Evolutionary conservation across 2,113 vertebrate species (phyloP).

Genomic region (Pica pica): DNA sequence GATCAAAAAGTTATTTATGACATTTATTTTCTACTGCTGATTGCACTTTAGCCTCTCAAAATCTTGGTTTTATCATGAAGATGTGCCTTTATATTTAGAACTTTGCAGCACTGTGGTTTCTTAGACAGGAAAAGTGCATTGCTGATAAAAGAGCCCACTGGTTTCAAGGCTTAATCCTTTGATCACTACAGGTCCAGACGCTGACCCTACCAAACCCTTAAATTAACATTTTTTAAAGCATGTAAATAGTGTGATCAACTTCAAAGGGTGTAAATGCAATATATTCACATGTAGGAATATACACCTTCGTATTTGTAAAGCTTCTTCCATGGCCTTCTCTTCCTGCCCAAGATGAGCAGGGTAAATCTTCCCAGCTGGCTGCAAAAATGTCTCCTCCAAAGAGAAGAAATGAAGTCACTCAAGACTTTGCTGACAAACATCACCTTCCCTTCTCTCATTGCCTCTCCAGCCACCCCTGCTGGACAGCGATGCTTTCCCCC

Average conservation of each 20-base stretch:
- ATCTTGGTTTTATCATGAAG: conserved; percentile 48
- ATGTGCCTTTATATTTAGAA: conserved; percentile 41
- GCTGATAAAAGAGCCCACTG: not conserved
- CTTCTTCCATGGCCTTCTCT: not conserved
- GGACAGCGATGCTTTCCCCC: not conserved
- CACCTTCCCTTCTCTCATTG: rapidly evolving
- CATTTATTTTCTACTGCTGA: conserved; percentile 50
- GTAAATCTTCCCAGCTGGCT: not conserved
- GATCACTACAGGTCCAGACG: not conserved
- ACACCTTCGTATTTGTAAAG: not conserved
- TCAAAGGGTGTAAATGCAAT: not conserved
- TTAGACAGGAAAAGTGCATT: not conserved
- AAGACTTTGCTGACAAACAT: not conserved
- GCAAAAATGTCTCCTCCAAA: not conserved
- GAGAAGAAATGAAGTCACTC: not conserved
- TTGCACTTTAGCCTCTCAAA: conserved; percentile 58
- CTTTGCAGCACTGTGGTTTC: not conserved
- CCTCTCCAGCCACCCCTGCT: not conserved
- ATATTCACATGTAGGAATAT: not conserved
- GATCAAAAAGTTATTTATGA: conserved; percentile 63
- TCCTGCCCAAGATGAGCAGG: not conserved
- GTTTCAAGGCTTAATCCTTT: not conserved
- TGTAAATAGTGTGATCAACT: not conserved
- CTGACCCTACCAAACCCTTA: not conserved
- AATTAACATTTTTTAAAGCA: not conserved